A percentile compares a stretch with the other conserved stretches of the same genome.
Evolutionary conservation across 2,797 vertebrate species (phyloP).

Genomic region (Hippopotamyrus pictus): DNA sequence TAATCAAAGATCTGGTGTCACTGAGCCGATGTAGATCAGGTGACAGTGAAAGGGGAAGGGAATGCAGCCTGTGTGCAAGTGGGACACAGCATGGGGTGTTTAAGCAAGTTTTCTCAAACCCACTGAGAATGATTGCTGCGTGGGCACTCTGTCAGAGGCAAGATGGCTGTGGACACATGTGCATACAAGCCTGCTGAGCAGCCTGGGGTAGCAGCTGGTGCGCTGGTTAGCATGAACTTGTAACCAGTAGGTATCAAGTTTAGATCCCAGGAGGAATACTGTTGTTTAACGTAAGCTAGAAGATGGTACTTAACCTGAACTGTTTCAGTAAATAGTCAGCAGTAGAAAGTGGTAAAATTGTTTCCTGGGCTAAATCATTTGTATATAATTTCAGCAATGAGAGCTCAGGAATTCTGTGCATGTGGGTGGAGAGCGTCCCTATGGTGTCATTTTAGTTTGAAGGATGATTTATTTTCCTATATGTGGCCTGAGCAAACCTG

Average conservation of each 20-base stretch:
- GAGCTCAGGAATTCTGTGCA: neutral
- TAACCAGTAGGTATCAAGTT: conserved; percentile 1
- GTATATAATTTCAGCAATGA: neutral
- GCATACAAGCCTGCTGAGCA: neutral
- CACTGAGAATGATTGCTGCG: conserved; percentile 5
- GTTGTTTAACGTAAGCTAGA: neutral
- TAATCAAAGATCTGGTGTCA: conserved; percentile 7
- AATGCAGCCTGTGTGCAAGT: neutral
- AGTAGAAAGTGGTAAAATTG: neutral
- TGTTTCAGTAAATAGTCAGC: neutral
- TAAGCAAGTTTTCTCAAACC: conserved; percentile 8
- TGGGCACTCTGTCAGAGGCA: conserved; percentile 8
- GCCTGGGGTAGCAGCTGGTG: neutral
- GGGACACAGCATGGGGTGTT: neutral
- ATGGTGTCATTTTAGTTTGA: neutral
- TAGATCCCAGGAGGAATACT: conserved; percentile 18
- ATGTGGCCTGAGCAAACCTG: neutral
- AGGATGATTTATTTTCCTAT: neutral
- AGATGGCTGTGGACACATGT: conserved; percentile 13
- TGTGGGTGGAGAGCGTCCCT: neutral
- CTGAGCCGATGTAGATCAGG: neutral
- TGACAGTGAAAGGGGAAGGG: conserved; percentile 5
- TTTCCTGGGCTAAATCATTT: neutral
- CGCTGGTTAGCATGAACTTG: neutral
- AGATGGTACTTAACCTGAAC: neutral